A percentile compares a stretch with the other conserved stretches of the same genome.
phyloP scores from a whole-genome alignment of 2,797 vertebrate species.

The Dendrocincla fuliginosa region DNA sequence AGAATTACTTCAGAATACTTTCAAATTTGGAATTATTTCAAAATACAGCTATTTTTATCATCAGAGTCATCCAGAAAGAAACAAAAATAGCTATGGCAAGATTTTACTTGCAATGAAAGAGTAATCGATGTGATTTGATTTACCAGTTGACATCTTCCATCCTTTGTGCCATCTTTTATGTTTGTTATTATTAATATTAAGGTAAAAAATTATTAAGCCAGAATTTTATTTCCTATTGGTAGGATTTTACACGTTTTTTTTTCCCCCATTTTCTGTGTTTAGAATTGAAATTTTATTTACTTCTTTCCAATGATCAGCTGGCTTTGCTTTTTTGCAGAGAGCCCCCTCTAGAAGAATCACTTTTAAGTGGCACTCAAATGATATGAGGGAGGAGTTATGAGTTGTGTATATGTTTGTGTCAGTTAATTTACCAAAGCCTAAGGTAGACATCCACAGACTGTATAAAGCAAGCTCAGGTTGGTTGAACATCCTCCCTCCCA shows the following conservation, averaged over 20 bases:
- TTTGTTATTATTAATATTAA: background rate
- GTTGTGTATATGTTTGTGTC: background rate
- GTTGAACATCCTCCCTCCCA: background rate
- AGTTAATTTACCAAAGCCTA: background rate
- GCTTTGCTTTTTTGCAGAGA: background rate
- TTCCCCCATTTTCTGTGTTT: background rate
- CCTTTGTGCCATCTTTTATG: background rate
- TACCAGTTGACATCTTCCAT: background rate
- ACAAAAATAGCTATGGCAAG: background rate
- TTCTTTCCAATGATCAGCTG: background rate
- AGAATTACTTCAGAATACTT: background rate
- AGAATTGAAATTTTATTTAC: background rate
- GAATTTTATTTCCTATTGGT: background rate
- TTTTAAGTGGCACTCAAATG: background rate
- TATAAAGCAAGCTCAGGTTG: background rate
- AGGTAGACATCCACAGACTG: background rate
- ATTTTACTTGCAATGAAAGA: background rate
- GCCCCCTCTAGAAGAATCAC: background rate
- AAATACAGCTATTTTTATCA: background rate
- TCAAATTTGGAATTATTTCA: background rate
- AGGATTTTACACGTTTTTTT: background rate
- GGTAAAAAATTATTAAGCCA: background rate
- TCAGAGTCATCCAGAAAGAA: background rate
- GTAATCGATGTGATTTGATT: background rate
- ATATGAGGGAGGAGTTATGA: background rate